Evolutionary conservation across 2,888 invertebrate genomes (phyloP).

Genomic region (Gari tellinella): DNA sequence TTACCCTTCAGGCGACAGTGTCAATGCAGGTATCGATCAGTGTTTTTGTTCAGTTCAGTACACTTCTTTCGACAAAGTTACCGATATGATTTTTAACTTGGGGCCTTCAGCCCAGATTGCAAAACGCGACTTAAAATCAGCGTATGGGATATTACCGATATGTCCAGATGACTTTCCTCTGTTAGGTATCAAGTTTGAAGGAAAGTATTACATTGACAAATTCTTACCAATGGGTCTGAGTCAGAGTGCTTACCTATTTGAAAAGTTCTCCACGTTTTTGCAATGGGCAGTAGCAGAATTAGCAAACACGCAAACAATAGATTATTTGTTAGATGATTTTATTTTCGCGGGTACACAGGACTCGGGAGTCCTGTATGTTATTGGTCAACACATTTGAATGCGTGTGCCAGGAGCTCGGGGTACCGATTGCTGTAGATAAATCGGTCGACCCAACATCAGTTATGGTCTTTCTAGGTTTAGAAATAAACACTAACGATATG

Average conservation of each 20-base stretch:
- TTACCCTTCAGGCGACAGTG: neutral
- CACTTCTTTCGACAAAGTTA: constrained; percentile 16
- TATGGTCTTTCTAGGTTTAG: constrained; percentile 20
- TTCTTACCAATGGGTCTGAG: constrained; percentile 16
- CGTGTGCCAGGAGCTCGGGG: constrained; percentile 2
- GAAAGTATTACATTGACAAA: constrained; percentile 17
- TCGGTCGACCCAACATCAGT: constrained; percentile 19
- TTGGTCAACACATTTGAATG: too few species aligned
- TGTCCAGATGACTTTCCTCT: neutral
- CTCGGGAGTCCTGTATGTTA: too few species aligned
- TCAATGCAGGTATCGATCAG: constrained; percentile 19
- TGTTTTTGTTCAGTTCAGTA: constrained; percentile 14
- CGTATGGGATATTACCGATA: too few species aligned
- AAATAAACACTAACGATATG: neutral
- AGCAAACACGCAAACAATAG: neutral
- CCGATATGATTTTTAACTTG: too few species aligned
- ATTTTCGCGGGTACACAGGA: neutral
- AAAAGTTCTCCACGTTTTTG: constrained; percentile 24
- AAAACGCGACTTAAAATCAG: too few species aligned
- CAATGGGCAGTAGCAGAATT: constrained; percentile 7
- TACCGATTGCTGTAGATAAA: constrained; percentile 26
- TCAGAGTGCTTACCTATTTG: constrained; percentile 7
- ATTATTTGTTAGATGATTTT: constrained; percentile 21
- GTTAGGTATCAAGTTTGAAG: constrained; percentile 4
- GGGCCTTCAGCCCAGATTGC: too few species aligned